Conservation (phyloP, 2,113 vertebrate species). For the Gymnocephalus cernua region DNA sequence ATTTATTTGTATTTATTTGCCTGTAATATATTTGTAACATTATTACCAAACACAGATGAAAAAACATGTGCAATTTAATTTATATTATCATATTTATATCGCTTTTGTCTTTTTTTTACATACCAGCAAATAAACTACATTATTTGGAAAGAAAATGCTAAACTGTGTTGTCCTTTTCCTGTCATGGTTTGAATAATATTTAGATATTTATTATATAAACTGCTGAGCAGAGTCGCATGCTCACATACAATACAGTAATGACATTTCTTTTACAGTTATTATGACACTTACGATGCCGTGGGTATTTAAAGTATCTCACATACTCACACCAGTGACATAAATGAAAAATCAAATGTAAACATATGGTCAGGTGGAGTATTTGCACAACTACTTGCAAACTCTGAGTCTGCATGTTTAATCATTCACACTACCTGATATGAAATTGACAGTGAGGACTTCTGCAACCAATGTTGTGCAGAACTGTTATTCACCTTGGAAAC, state of each 20-base stretch:
- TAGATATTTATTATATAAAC: background rate
- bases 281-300: background rate
- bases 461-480: constrained; percentile 17
- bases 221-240: background rate
- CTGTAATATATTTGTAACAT: constrained; percentile 39
- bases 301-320: background rate
- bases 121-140: constrained; percentile 46
- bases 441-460: constrained; percentile 13
- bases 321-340: constrained; percentile 17
- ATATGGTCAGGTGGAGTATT: background rate
- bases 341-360: constrained; percentile 2
- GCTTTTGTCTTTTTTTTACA: constrained; percentile 62
- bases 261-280: background rate
- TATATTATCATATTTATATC: constrained; percentile 62
- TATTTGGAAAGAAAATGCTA: constrained; percentile 34
- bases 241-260: background rate
- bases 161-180: constrained; percentile 17
- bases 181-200: background rate
- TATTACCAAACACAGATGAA: constrained; percentile 39
- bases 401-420: constrained; percentile 16
- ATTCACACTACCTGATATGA: constrained; percentile 15
- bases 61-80: constrained; percentile 60
- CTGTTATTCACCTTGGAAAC: constrained; percentile 70
- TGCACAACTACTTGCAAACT: constrained; percentile 20
- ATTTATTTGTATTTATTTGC: constrained; percentile 72